Evolutionary conservation across 2,113 vertebrate species (phyloP).

Genomic region (Saccopteryx leptura): DNA sequence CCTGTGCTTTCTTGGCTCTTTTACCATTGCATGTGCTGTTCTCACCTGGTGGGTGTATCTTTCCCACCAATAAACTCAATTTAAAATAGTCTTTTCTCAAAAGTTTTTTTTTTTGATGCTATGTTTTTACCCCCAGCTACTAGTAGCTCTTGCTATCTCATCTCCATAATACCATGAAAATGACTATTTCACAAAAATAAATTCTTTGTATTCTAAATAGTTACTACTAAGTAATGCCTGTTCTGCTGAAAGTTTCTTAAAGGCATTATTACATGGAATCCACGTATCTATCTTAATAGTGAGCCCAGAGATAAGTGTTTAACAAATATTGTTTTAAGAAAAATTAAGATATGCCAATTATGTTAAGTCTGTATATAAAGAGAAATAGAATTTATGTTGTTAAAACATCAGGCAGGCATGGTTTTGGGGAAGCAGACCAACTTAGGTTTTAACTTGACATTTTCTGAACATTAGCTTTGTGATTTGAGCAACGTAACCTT

Average conservation of each 20-base stretch:
- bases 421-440: neutral
- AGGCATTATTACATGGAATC: slow-evolving; percentile 19
- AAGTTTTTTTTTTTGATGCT: neutral
- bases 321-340: slow-evolving; percentile 24
- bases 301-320: neutral
- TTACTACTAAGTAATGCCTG: neutral
- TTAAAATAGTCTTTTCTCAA: neutral
- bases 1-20: too few relatives aligned
- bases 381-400: neutral
- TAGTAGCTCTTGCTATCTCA: neutral
- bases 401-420: neutral
- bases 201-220: neutral
- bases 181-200: neutral
- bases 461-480: neutral
- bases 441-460: slow-evolving; percentile 20
- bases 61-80: neutral
- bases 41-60: neutral
- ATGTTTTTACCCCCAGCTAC: neutral
- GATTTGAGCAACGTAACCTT: neutral
- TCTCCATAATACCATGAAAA: neutral
- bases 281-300: neutral
- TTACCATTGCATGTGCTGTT: rapidly evolving
- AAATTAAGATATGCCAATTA: neutral
- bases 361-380: neutral
- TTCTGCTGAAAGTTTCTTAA: slow-evolving; percentile 6